Percentiles rank a stretch among this genome's conserved stretches.
Conservation (phyloP, 2,888 invertebrate genomes). For the Thyatira batis region DNA sequence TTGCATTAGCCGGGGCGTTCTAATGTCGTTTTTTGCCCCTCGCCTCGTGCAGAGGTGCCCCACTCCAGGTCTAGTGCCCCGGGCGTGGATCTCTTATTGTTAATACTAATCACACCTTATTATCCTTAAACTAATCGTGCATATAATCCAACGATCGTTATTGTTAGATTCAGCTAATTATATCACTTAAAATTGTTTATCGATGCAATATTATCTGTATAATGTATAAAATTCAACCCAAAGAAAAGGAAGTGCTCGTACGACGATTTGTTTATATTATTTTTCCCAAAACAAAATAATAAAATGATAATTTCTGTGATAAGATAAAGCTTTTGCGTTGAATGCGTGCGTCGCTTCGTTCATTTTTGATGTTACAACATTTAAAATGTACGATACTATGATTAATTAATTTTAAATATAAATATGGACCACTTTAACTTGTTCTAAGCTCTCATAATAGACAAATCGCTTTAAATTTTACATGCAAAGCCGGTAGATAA, state of each 20-base stretch:
- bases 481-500: neutral
- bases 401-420: neutral
- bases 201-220: neutral
- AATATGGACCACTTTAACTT: neutral
- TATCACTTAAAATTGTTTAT: no score
- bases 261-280: neutral
- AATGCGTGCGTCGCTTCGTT: neutral
- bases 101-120: slow-evolving; percentile 18
- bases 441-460: neutral
- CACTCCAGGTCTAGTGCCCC: slow-evolving; percentile 18
- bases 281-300: neutral
- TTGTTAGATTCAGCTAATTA: neutral
- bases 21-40: slow-evolving; percentile 60
- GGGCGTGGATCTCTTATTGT: slow-evolving; percentile 27
- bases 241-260: neutral
- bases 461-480: neutral
- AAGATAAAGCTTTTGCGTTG: neutral
- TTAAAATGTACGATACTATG: neutral
- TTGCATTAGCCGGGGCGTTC: slow-evolving; percentile 53
- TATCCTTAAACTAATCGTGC: slow-evolving; percentile 17
- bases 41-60: neutral
- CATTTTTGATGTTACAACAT: neutral
- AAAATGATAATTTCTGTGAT: neutral
- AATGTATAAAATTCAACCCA: neutral
- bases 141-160: slow-evolving; percentile 16